A percentile compares a stretch with the other conserved stretches of the same genome.
Evolutionary conservation across 2,888 invertebrate species (phyloP).

Genomic region (Mimumesa dahlbomi): DNA sequence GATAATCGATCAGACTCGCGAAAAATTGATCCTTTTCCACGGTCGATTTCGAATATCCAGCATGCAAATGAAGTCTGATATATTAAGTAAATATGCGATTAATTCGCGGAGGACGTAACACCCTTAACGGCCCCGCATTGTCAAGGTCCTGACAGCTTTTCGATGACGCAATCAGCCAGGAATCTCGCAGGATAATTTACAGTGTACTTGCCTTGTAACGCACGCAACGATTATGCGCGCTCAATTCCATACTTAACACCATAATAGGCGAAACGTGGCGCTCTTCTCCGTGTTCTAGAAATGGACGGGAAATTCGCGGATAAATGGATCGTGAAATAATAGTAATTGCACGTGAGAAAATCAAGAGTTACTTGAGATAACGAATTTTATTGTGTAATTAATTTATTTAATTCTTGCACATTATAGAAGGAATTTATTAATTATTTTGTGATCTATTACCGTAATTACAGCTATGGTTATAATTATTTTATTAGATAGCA

Average conservation of each 20-base stretch:
- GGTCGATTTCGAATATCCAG: neutral
- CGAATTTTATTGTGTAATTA: too few relatives aligned
- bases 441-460: too few relatives aligned
- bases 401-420: too few relatives aligned
- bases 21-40: constrained; percentile 6
- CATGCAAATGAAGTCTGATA: constrained; percentile 5
- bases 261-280: constrained; percentile 17
- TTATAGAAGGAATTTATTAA: too few relatives aligned
- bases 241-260: constrained; percentile 11
- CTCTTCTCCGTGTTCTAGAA: constrained; percentile 4
- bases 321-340: neutral
- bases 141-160: constrained; percentile 53
- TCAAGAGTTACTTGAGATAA: neutral
- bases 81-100: constrained; percentile 2
- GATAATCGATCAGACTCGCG: neutral
- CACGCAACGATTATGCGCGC: constrained; percentile 28
- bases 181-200: constrained; percentile 60
- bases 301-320: constrained; percentile 19
- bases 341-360: neutral
- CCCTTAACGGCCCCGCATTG: constrained; percentile 35
- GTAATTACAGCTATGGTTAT: too few relatives aligned
- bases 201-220: constrained; percentile 24
- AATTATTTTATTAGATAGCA: too few relatives aligned
- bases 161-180: constrained; percentile 50
- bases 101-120: neutral